Evolutionary conservation across 2,888 invertebrate species (phyloP), one percentile per base, ranked within the genome.

Genomic region (Nysson spinosus): DNA sequence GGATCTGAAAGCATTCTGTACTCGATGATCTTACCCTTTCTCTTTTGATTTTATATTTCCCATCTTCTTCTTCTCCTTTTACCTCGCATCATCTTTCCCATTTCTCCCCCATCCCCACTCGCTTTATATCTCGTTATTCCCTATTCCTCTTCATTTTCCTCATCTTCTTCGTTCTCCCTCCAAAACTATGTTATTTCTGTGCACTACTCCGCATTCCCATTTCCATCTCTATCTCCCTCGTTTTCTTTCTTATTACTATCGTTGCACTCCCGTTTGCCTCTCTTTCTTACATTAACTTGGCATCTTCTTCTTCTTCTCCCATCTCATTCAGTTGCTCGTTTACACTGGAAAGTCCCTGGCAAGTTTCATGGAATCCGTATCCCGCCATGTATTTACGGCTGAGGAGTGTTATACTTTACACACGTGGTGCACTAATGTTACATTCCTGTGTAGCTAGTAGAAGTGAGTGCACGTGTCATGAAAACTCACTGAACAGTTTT

Each of bases 331-430:
- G 17, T 26, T 12, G 17, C 37, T 44, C 30, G 22, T 42, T 28
- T 20, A 22, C 44, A 43, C 20, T 17, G 26, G 24, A 43, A 43
- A 51, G 40, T 47, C 11, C 30, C 12, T 17, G 4, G 28, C 16
- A 40, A 47, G 60, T 60, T 60, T 60, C 44, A 5, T 22, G 39
- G 52, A 55, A 43, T 40, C 40, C 37, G 9, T 44, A 37, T 32
- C 44, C 40, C 34, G 26, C 42, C 37, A 55, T 22, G 34, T 55
- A 55, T 65, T 60, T 55, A 28, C 51, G 32, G 35, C 46, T 5
- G 7, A n/a, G 20, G 17, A 9, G 39, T 24, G 9, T n/a, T 14
- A 3, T n/a, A 30, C 14, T 4, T 5, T 14, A 12, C 6, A 5
- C 4, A 16, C 9, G 34, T 7, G 12, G 4, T 9, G 12, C 14